Base-by-base conservation (phyloP, 2,113 vertebrate species). In the Arothron firmamentum region DNA sequence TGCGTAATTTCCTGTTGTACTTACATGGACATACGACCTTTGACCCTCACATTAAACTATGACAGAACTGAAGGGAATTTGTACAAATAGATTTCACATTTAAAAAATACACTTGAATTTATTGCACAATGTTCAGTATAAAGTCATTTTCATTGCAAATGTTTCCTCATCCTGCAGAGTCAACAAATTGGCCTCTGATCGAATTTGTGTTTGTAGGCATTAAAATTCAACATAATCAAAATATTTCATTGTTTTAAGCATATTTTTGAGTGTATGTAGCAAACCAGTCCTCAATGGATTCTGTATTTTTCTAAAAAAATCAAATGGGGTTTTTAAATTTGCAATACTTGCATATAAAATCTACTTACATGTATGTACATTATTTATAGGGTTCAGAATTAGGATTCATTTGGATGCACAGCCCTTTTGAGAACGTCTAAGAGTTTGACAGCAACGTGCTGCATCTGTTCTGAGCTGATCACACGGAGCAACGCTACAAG, bases 311-410 rank as follows among this genome's bases (percentile, higher is more conserved):
- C 66, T 78, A 72, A 51, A 67, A 82, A 87, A 78, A 54, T 66
- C 28, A 76, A 10, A 67, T 56, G 28, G 65, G 63, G 65, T 80
- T 75, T 83, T 63, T 23, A 2, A 47, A 25, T 79, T 72, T 75
- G 71, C 68, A 68, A 64, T 74, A 79, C 80, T 75, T 86, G 83
- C 82, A 72, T 83, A 78, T 76, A 86, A 81, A 59, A 74, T 79
- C 78, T 81, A 83, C 79, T 86, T 84, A 87, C 80, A 78, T 57
- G 52, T 88, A 89, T 86, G 82, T 88, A 91, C 81, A 84, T 75
- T 77, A 84, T 81, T 80, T 84, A 88, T 63, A 67, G 82, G 85
- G 69, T 86, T 58, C 81, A 80, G 70, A 79, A 80, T 61, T 78
- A 55, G 54, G 70, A 69, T 80, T 83, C 63, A 78, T 69, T 86